Percentiles rank a stretch among this genome's conserved stretches.
phyloP scores from a whole-genome alignment of 2,888 invertebrate genomes.

The Meliscaeva auricollis region DNA sequence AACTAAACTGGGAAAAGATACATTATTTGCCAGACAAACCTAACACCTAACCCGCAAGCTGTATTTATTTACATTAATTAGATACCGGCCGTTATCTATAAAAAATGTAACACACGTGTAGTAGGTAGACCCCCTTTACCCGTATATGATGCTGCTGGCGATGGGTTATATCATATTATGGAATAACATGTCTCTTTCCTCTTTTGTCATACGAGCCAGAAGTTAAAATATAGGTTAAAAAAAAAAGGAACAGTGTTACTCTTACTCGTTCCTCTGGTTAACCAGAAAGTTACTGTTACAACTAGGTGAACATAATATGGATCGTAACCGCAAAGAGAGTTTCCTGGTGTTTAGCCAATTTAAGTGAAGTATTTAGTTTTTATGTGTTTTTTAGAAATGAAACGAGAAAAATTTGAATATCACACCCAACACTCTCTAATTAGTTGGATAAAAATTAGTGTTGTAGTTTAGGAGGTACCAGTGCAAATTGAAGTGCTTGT shows the following conservation, averaged over 20 bases:
- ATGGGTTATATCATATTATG: conserved; percentile 25
- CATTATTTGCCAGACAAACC: background rate
- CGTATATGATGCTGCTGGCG: background rate
- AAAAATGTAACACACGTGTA: conserved; percentile 40
- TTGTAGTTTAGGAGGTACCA: no score
- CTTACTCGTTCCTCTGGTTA: no score
- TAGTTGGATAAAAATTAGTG: no score
- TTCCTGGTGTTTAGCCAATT: background rate
- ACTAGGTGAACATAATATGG: conserved; percentile 10
- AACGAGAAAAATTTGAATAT: no score
- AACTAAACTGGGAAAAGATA: no score
- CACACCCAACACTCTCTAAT: no score
- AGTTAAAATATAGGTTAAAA: no score
- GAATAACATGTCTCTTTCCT: background rate
- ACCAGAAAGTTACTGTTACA: background rate
- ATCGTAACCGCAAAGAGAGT: background rate
- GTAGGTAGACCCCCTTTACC: background rate
- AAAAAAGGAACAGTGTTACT: background rate
- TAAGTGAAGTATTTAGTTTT: background rate
- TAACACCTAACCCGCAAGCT: conserved; percentile 13
- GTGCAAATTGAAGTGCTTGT: no score
- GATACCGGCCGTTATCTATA: conserved; percentile 51
- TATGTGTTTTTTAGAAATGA: no score
- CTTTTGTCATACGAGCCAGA: background rate
- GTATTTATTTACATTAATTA: conserved; percentile 68